Conservation (phyloP, 2,888 invertebrate species). For the Catocala fraxini region DNA sequence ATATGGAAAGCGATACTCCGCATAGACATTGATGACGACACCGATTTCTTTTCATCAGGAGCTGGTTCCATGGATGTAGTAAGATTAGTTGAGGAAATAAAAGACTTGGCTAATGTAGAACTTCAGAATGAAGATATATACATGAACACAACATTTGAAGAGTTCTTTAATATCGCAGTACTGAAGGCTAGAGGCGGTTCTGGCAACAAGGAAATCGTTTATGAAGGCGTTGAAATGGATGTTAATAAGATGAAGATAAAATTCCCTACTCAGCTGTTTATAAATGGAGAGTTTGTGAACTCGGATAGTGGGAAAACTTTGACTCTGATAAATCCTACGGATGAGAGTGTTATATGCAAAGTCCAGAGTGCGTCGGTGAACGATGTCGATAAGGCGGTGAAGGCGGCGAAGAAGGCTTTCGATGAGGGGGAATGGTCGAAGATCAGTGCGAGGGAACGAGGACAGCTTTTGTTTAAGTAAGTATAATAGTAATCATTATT, state of each 20-base stretch:
- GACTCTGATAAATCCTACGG: constrained; percentile 93
- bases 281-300: constrained; percentile 96
- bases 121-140: constrained; percentile 97
- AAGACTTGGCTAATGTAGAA: constrained; percentile 92
- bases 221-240: constrained; percentile 92
- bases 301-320: constrained; percentile 90
- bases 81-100: constrained; percentile 96
- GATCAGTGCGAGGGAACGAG: constrained; percentile 97
- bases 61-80: constrained; percentile 99
- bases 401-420: constrained; percentile 95
- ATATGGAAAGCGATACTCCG: constrained; percentile 96
- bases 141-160: constrained; percentile 96
- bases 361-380: constrained; percentile 91
- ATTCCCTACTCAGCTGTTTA: constrained; percentile 96
- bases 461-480: constrained; percentile 93
- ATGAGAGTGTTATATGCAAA: constrained; percentile 93
- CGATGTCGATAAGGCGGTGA: constrained; percentile 96
- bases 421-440: constrained; percentile 97
- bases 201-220: constrained; percentile 87
- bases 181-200: constrained; percentile 89
- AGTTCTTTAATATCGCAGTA: constrained; percentile 92
- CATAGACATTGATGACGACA: constrained; percentile 91
- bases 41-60: constrained; percentile 97
- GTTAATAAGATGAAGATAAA: constrained; percentile 94
- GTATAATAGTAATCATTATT: constrained; percentile 37